phyloP scores from a whole-genome alignment of 2,797 vertebrate species.

The Enteromius thamalakanensis region DNA sequence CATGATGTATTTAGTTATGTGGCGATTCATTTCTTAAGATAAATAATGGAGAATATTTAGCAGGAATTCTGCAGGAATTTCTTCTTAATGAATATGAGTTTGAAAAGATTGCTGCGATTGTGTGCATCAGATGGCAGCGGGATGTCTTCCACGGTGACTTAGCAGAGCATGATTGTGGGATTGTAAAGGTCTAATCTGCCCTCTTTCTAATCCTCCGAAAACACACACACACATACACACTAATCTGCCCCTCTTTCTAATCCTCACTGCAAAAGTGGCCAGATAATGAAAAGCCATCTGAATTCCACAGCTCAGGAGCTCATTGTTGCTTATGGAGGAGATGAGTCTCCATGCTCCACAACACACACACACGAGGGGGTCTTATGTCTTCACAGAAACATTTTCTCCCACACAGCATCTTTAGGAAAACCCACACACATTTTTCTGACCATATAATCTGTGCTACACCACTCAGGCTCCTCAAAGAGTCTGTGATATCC shows the following conservation, averaged over 20 bases:
- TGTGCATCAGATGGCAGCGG: slow-evolving; percentile 67
- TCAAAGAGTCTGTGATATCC: slow-evolving; percentile 36
- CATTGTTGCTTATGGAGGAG: slow-evolving; percentile 58
- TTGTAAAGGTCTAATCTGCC: slow-evolving; percentile 69
- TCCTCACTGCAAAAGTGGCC: slow-evolving; percentile 66
- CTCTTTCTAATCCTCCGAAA: slow-evolving; percentile 52
- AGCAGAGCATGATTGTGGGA: slow-evolving; percentile 64
- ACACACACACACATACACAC: slow-evolving; percentile 47
- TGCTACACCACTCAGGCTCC: slow-evolving; percentile 35
- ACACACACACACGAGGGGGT: background rate
- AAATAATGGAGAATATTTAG: background rate
- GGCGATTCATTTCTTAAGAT: slow-evolving; percentile 29
- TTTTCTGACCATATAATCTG: slow-evolving; percentile 38
- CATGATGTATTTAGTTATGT: background rate
- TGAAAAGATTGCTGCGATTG: slow-evolving; percentile 44
- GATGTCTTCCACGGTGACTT: slow-evolving; percentile 67
- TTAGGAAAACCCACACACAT: background rate
- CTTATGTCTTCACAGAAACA: slow-evolving; percentile 27
- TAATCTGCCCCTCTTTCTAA: slow-evolving; percentile 65
- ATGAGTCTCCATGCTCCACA: slow-evolving; percentile 44
- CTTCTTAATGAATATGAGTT: slow-evolving; percentile 43
- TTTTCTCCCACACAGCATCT: slow-evolving; percentile 17
- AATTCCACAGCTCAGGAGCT: slow-evolving; percentile 61
- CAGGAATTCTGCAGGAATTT: slow-evolving; percentile 1
- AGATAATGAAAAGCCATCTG: slow-evolving; percentile 66